phyloP scores from a whole-genome alignment of 1,140 invertebrate genomes.

The Brachionus rubens region DNA sequence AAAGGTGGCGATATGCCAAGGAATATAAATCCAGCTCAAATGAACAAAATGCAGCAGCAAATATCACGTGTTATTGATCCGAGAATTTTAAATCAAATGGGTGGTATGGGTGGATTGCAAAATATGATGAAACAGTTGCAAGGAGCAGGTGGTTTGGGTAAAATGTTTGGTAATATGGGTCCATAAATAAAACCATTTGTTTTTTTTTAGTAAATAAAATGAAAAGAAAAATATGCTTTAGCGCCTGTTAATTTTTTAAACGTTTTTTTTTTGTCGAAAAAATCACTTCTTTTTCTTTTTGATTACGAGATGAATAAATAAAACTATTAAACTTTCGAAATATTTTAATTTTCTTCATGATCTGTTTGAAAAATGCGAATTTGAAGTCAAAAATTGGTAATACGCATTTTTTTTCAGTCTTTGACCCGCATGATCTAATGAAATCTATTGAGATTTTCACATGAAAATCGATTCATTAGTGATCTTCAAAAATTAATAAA shows the following conservation, averaged over 20 bases:
- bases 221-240: not conserved
- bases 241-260: conserved; percentile 15
- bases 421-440: too few relatives aligned
- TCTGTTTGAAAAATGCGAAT: too few relatives aligned
- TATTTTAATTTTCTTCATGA: too few relatives aligned
- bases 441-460: too few relatives aligned
- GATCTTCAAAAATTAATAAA: too few relatives aligned
- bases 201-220: conserved; percentile 21
- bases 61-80: conserved; percentile 99
- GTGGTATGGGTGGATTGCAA: conserved; percentile 89
- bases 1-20: conserved; percentile 95
- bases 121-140: conserved; percentile 97
- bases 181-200: not conserved
- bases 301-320: too few relatives aligned
- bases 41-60: conserved; percentile 97
- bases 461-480: too few relatives aligned
- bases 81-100: conserved; percentile 87
- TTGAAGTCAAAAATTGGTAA: too few relatives aligned
- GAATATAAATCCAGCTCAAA: conserved; percentile 96
- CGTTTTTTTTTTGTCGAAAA: not conserved
- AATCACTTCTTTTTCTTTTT: conserved; percentile 10
- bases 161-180: conserved; percentile 46
- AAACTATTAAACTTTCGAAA: too few relatives aligned
- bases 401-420: too few relatives aligned
- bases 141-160: conserved; percentile 49